Conservation (phyloP, 92 coral and sea anemone species). For the Pocillopora grandis region DNA sequence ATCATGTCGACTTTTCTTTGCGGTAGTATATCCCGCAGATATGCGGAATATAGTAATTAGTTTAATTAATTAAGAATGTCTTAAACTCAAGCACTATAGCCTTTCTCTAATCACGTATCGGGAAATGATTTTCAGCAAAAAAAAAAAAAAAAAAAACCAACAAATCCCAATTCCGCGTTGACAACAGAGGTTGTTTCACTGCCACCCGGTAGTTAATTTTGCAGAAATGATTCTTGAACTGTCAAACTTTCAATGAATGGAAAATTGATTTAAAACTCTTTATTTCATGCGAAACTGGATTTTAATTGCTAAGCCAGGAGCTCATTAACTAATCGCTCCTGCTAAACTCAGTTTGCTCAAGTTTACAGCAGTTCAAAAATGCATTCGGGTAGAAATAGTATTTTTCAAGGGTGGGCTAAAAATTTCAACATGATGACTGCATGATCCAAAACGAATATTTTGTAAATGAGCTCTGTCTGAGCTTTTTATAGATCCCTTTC, state of each 20-base stretch:
- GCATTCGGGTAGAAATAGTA: background rate
- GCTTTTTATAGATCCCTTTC: background rate
- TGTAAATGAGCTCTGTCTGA: background rate
- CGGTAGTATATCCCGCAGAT: background rate
- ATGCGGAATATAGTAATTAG: constrained; percentile 18
- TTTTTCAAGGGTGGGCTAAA: background rate
- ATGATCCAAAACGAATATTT: background rate
- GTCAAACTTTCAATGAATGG: no score
- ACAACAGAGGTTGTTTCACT: background rate
- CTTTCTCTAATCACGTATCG: constrained; percentile 19
- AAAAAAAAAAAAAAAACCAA: background rate
- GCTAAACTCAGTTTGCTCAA: no score
- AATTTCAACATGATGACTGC: background rate
- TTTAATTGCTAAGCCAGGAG: no score
- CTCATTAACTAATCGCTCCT: no score
- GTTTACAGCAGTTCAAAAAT: background rate
- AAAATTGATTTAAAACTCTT: no score
- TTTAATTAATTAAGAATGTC: constrained; percentile 23
- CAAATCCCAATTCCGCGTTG: background rate
- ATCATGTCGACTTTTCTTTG: background rate
- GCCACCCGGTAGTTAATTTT: background rate
- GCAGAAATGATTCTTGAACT: background rate
- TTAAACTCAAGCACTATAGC: background rate
- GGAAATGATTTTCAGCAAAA: constrained; percentile 8
- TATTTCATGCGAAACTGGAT: no score